Conservation (phyloP, 1,140 invertebrate genomes). For the Drosophila orena region DNA sequence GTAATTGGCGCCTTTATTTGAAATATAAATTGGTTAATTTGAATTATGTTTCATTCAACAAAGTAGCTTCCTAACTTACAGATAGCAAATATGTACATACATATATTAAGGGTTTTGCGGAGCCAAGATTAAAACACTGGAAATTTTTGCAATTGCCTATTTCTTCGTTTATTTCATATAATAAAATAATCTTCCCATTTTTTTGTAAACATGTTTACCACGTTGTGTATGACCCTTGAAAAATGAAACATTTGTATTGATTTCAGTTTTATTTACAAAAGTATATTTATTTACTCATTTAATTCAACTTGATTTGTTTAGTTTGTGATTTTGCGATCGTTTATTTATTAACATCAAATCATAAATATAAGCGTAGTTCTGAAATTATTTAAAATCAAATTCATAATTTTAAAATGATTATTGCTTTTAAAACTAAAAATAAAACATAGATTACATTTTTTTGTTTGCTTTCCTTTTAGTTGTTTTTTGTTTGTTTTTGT, state of each 20-base stretch:
- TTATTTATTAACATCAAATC: constrained; percentile 60
- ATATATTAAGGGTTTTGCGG: too few species aligned
- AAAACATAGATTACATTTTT: constrained; percentile 58
- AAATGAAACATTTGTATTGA: neutral
- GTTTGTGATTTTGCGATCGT: constrained; percentile 20
- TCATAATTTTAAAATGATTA: constrained; percentile 68
- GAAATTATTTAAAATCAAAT: constrained; percentile 70
- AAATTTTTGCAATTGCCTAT: too few species aligned
- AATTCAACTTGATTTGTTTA: constrained; percentile 41
- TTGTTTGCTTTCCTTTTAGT: constrained; percentile 45
- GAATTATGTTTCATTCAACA: too few species aligned
- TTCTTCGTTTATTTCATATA: too few species aligned
- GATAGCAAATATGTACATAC: too few species aligned
- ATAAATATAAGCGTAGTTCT: constrained; percentile 73
- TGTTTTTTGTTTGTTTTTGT: constrained; percentile 52
- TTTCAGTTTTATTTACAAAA: constrained; percentile 52
- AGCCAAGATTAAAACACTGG: too few species aligned
- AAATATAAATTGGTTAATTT: neutral
- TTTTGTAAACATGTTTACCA: neutral
- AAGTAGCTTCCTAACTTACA: too few species aligned
- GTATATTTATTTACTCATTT: constrained; percentile 59
- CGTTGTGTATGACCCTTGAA: neutral
- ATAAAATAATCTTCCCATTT: too few species aligned
- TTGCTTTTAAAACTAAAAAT: constrained; percentile 73
- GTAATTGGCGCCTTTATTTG: neutral